Conservation (phyloP, 2,888 invertebrate genomes). For the Agrochola macilenta region DNA sequence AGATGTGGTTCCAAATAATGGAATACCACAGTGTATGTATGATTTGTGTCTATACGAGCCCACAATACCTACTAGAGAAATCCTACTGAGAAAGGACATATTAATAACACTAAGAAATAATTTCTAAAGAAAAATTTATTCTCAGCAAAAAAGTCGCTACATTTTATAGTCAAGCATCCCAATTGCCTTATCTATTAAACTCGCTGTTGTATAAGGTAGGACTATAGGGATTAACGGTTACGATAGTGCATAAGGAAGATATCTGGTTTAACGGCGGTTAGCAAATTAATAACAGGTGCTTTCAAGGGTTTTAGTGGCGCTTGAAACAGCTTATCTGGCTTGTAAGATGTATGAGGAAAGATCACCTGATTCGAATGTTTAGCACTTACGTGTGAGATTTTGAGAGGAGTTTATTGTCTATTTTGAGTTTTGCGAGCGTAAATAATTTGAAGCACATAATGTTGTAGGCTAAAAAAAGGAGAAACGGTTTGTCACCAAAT, state of each 20-base stretch:
- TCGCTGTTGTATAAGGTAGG: constrained; percentile 1
- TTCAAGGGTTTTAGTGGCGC: constrained; percentile 58
- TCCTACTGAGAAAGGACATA: too few species aligned
- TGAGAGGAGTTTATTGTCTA: too few species aligned
- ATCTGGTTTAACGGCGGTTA: constrained; percentile 47
- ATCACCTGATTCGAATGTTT: constrained; percentile 33
- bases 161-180: not conserved
- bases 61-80: too few species aligned
- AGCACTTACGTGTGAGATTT: not conserved
- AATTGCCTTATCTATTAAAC: constrained; percentile 24
- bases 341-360: constrained; percentile 8
- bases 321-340: constrained; percentile 64
- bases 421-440: not conserved
- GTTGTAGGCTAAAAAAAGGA: not conserved
- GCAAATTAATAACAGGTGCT: constrained; percentile 59
- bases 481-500: not conserved
- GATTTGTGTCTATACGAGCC: too few species aligned
- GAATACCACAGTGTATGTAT: too few species aligned
- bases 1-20: too few species aligned
- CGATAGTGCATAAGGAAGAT: constrained; percentile 53
- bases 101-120: too few species aligned
- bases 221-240: constrained; percentile 42
- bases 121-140: not conserved
- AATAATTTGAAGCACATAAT: not conserved
- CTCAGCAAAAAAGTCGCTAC: not conserved